Evolutionary conservation across 2,888 invertebrate genomes (phyloP).

Genomic region (Acanthosepion esculentum): DNA sequence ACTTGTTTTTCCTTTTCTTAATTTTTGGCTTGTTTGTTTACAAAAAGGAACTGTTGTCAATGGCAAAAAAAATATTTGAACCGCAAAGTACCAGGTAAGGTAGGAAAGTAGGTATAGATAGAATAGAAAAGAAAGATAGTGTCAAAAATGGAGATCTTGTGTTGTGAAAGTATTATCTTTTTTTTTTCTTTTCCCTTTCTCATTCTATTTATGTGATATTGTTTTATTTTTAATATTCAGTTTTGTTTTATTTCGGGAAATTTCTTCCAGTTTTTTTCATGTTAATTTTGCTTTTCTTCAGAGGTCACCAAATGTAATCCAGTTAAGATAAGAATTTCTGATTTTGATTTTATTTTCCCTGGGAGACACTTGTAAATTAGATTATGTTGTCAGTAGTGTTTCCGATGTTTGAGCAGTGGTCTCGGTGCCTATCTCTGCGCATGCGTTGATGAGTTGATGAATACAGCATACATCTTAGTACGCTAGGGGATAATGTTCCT

Average conservation of each 20-base stretch:
- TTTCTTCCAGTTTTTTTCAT: neutral
- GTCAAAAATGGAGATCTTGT: neutral
- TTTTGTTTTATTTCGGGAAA: neutral
- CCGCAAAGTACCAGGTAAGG: neutral
- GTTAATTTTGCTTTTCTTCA: neutral
- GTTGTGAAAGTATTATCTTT: neutral
- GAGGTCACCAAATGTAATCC: constrained; percentile 33
- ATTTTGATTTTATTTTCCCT: neutral
- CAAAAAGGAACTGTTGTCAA: neutral
- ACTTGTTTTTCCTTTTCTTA: neutral
- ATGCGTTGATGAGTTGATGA: neutral
- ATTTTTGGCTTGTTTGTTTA: neutral
- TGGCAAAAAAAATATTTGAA: neutral
- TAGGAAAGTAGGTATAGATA: neutral
- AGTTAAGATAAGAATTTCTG: neutral
- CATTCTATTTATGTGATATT: neutral
- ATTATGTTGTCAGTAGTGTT: neutral
- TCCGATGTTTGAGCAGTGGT: neutral
- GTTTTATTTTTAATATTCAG: neutral
- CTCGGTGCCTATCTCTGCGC: neutral
- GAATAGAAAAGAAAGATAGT: neutral
- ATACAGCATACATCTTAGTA: neutral
- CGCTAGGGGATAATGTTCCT: neutral
- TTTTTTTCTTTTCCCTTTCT: neutral
- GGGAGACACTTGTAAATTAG: neutral